phyloP scores from a whole-genome alignment of 2,113 vertebrate genomes.

The Orycteropus afer region DNA sequence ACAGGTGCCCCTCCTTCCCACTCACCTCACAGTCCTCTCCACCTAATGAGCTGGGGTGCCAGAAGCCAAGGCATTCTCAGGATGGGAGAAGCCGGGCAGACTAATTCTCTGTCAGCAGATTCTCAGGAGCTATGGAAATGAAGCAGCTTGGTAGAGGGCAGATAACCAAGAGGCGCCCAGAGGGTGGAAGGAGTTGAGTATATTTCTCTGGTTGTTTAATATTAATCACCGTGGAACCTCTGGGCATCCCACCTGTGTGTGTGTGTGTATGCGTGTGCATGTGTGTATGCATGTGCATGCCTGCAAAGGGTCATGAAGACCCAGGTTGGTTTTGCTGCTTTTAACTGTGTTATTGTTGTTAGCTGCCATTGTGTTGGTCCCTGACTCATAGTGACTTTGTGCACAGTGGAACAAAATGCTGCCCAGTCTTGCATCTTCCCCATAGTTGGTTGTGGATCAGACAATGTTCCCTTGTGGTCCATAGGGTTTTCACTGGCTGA shows the following conservation, averaged over 20 bases:
- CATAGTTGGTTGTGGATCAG: neutral
- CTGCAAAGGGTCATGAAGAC: neutral
- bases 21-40: neutral
- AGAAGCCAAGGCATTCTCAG: neutral
- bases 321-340: neutral
- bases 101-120: constrained; percentile 36
- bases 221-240: neutral
- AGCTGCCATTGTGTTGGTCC: neutral
- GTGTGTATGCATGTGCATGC: fast-evolving
- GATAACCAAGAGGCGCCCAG: neutral
- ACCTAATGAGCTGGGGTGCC: constrained; percentile 26
- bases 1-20: neutral
- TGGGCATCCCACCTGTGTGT: neutral
- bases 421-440: neutral
- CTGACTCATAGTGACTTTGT: neutral
- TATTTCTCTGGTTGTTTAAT: neutral
- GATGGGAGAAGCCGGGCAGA: neutral
- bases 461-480: neutral
- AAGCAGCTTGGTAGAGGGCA: neutral
- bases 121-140: constrained; percentile 56
- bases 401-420: neutral
- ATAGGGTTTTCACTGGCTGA: neutral
- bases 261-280: too few species aligned
- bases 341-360: neutral
- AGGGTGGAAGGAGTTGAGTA: neutral